A percentile compares a stretch with the other conserved stretches of the same genome.
phyloP scores from a whole-genome alignment of 2,113 vertebrate species.

The Camelus dromedarius region DNA sequence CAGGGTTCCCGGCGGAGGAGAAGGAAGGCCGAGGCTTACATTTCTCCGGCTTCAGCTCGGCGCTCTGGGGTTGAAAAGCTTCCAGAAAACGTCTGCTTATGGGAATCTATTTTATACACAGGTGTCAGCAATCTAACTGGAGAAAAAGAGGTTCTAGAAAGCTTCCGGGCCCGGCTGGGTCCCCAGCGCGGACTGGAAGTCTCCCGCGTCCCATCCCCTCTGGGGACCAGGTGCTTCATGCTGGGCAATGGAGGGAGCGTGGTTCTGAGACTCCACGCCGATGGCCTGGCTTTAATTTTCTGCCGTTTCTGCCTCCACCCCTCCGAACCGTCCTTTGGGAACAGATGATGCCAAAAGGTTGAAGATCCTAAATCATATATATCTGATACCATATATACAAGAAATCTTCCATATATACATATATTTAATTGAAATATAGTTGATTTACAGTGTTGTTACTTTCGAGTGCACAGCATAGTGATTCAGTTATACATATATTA shows the following conservation, averaged over 20 bases:
- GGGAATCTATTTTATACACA: neutral
- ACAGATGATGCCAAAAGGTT: neutral
- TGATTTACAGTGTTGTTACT: no score
- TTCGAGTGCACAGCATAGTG: no score
- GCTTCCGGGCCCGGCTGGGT: neutral
- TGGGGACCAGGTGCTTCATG: neutral
- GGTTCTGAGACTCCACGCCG: neutral
- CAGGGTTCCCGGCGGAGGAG: neutral
- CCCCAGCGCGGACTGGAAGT: neutral
- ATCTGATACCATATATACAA: no score
- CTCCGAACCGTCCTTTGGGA: neutral
- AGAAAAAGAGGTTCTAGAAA: neutral
- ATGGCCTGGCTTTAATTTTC: neutral
- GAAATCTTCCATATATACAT: no score
- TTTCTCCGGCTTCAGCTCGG: slow-evolving; percentile 39
- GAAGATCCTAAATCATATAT: neutral
- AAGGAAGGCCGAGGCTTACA: neutral
- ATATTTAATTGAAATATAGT: no score
- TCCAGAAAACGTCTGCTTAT: slow-evolving; percentile 30
- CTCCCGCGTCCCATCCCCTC: neutral
- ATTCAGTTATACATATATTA: no score
- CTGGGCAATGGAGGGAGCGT: neutral
- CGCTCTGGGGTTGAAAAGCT: neutral
- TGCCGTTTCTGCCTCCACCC: neutral
- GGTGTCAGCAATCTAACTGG: neutral